Evolutionary conservation across 2,797 vertebrate genomes (phyloP), one percentile per base, ranked within the genome.

Genomic region (Notoglanidium macrostoma): DNA sequence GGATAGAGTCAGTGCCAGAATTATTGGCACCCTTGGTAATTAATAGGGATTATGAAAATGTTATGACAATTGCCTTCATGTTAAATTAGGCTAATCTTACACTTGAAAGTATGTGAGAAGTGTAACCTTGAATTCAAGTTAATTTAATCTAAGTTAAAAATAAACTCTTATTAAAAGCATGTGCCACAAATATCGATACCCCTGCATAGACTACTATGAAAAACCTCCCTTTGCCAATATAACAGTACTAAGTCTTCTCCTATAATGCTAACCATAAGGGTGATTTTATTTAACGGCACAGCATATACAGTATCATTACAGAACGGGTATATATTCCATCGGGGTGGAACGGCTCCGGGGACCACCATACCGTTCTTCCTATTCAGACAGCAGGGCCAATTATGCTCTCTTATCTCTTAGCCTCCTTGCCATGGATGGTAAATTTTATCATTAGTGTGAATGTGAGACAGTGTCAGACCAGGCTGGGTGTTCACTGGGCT

Each of bases 401-500:
- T 83, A 83, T 4, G 9, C 29, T 68, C 29, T 54, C 81, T 83
- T 83, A 83, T 83, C 65, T 68, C 59, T 68, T 14, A 68, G 81
- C 29, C 81, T 83, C 21, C 63, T 54, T 29, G 63, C 81, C 29
- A 26, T 68, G 32, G 63, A 70, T 70, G 63, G 65, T 83, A 70
- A 83, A 83, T 83, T 68, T 19, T 51, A 83, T 70, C 81, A 83
- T 83, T 83, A 83, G 81, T 54, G 40, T 83, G 26, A 55, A 51
- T 82, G 68, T 26, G 63, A 87, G 76, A 73, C 74, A 77, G 67
- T 76, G 55, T 90, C 87, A 90, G 87, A 90, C 77, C 76, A 86
- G 87, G 80, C 63, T 84, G 76, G 83, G 85, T 82, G 35, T 88
- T 89, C 88, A 67, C 85, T 86, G 86, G 83, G 87, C 87, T 90